These are phyloP conservation scores for Ceratoteleas bidentatus DNA, from an alignment of 1,140 invertebrate genomes.

Conservation along the genomic window DNA sequence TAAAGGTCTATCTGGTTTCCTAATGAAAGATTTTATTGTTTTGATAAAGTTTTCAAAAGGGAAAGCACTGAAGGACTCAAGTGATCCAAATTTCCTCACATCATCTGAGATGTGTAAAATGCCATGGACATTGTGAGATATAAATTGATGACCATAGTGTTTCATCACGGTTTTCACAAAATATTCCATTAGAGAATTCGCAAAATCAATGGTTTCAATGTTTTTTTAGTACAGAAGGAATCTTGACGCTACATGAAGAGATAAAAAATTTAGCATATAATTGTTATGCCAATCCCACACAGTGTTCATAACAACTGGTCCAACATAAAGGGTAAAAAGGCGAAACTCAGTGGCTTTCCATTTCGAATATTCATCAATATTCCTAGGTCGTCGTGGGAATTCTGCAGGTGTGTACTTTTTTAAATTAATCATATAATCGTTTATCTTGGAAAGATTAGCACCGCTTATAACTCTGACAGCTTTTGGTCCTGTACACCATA, in stretches of 20 bases:
- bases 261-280: neutral
- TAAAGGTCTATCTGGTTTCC: neutral
- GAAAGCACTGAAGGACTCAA: slow-evolving; percentile 1
- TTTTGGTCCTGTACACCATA: neutral
- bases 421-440: neutral
- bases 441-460: neutral
- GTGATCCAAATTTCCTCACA: neutral
- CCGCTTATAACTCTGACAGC: neutral
- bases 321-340: neutral
- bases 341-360: slow-evolving; percentile 5
- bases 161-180: neutral
- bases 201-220: neutral
- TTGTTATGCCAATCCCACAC: neutral
- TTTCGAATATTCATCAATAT: neutral
- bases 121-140: neutral
- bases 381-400: neutral
- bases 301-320: neutral
- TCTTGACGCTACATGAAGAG: neutral
- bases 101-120: neutral
- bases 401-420: neutral
- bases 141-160: neutral
- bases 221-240: neutral
- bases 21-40: neutral
- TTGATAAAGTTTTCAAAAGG: slow-evolving; percentile 1
- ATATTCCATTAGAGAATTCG: neutral